Percentiles rank a stretch among this genome's conserved stretches.
Evolutionary conservation across 2,888 invertebrate species (phyloP).

Genomic region (Polietes domitor): DNA sequence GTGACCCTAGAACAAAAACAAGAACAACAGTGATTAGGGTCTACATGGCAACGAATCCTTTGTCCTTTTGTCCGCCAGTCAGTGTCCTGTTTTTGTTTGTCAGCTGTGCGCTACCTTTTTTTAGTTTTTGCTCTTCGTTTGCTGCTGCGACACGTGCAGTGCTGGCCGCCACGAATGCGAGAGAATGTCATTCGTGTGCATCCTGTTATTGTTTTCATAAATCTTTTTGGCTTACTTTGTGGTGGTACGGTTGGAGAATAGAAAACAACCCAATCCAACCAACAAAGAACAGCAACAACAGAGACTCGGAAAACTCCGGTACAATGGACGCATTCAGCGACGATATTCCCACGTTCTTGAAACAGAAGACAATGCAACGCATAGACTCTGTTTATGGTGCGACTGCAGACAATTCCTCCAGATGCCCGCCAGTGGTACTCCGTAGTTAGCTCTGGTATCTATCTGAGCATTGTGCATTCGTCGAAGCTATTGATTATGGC

Average conservation of each 20-base stretch:
- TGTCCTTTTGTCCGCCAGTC: neutral
- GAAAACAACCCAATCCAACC: neutral
- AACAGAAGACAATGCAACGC: conserved; percentile 43
- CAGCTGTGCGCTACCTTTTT: neutral
- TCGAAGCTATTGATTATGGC: conserved; percentile 46
- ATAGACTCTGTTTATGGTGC: conserved; percentile 32
- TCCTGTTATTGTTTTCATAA: conserved; percentile 54
- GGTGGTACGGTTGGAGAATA: neutral
- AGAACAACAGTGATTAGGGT: neutral
- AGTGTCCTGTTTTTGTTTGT: conserved; percentile 7
- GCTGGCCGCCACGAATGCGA: conserved; percentile 1
- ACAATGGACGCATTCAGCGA: conserved; percentile 23
- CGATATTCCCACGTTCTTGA: conserved; percentile 59
- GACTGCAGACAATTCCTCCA: conserved; percentile 20
- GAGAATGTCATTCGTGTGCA: conserved; percentile 41
- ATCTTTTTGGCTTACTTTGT: conserved; percentile 37
- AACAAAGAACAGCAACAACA: neutral
- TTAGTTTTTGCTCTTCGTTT: neutral
- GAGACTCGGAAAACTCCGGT: neutral
- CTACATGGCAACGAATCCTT: neutral
- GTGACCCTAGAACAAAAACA: neutral
- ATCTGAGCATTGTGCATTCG: conserved; percentile 9
- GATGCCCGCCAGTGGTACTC: neutral
- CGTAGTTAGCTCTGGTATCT: conserved; percentile 8
- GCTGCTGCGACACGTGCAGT: conserved; percentile 45